Conservation (phyloP, 1,140 invertebrate genomes). For the Hyphantria cunea region DNA sequence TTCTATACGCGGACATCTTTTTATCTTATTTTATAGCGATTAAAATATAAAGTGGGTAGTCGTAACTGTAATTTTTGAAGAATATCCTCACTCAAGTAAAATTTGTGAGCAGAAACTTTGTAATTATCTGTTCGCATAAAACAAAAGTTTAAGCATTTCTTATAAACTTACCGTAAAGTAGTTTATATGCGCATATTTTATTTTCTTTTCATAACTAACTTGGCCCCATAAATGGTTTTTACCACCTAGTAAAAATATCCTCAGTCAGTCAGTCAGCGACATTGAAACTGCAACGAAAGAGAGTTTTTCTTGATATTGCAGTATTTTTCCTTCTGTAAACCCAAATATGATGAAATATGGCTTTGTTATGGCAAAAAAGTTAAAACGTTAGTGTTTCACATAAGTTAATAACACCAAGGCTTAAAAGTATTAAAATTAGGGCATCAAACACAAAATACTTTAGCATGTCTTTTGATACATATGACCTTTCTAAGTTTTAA, state of each 20-base stretch:
- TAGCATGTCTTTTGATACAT: too few species aligned
- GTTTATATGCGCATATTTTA: conserved; percentile 28
- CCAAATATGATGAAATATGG: too few species aligned
- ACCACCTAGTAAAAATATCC: conserved; percentile 10
- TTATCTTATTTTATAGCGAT: conserved; percentile 36
- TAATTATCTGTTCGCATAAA: conserved; percentile 26
- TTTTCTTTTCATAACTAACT: conserved; percentile 7
- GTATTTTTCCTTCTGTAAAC: too few species aligned
- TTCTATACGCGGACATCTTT: conserved; percentile 47
- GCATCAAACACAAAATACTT: too few species aligned
- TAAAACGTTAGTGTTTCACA: too few species aligned
- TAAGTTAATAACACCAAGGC: too few species aligned
- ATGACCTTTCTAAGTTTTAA: too few species aligned
- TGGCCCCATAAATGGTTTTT: conserved; percentile 1
- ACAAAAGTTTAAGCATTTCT: conserved; percentile 24
- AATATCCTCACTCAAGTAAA: conserved; percentile 9
- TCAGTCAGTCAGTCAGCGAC: too few species aligned
- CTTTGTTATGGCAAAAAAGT: too few species aligned
- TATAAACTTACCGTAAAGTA: conserved; percentile 23
- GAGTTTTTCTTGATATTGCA: too few species aligned
- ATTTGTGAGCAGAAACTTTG: conserved; percentile 21
- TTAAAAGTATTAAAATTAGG: too few species aligned
- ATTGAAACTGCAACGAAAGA: too few species aligned
- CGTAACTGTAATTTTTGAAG: neutral
- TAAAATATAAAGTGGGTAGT: conserved; percentile 25